Evolutionary conservation across 2,797 vertebrate species (phyloP).

Genomic region (Anguilla megastoma): DNA sequence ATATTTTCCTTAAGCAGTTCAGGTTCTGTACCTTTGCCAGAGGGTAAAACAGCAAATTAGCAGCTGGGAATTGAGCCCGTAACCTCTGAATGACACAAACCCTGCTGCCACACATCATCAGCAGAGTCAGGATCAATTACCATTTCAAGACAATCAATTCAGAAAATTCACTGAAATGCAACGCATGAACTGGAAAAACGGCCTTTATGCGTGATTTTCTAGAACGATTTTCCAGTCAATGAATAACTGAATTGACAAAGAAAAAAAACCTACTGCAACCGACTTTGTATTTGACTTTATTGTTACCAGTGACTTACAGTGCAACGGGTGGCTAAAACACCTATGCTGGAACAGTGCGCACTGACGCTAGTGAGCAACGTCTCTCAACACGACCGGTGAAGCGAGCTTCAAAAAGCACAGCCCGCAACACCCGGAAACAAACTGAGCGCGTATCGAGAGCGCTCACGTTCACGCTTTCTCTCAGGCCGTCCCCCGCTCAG

Average conservation of each 20-base stretch:
- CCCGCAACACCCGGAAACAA: too few relatives aligned
- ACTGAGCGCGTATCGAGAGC: too few relatives aligned
- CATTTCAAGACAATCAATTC: not conserved
- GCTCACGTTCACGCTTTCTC: not conserved
- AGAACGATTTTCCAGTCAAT: not conserved
- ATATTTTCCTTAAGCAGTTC: not conserved
- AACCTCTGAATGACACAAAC: not conserved
- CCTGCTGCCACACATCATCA: not conserved
- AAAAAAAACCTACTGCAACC: too few relatives aligned
- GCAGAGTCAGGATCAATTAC: not conserved
- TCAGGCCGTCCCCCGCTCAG: not conserved
- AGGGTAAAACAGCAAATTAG: not conserved
- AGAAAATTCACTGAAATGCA: not conserved
- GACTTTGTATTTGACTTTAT: too few relatives aligned
- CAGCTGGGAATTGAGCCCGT: not conserved
- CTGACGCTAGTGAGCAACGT: too few relatives aligned
- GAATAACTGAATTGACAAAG: too few relatives aligned
- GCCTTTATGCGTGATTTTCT: not conserved
- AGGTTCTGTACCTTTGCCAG: not conserved
- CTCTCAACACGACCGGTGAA: too few relatives aligned
- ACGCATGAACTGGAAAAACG: not conserved
- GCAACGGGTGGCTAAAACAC: too few relatives aligned
- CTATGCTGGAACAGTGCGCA: too few relatives aligned
- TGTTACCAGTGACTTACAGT: too few relatives aligned
- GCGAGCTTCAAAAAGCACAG: too few relatives aligned